phyloP scores from a whole-genome alignment of 2,888 invertebrate genomes.

The Drosophila borealis region DNA sequence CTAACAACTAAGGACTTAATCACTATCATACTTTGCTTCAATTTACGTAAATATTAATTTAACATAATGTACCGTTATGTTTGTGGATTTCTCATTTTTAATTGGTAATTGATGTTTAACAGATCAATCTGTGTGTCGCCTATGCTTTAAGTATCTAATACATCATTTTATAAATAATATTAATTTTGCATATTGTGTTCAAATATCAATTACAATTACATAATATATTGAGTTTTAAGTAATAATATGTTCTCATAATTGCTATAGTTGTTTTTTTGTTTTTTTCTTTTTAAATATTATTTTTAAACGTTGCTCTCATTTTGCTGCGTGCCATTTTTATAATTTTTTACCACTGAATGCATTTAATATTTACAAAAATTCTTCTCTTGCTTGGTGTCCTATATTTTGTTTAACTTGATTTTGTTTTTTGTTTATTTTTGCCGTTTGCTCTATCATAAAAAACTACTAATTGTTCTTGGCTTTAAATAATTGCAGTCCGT shows the following conservation, averaged over 20 bases:
- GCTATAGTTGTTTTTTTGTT: constrained; percentile 75
- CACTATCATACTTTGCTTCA: constrained; percentile 58
- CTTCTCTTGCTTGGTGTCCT: constrained; percentile 39
- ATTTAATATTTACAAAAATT: constrained; percentile 54
- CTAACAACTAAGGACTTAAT: constrained; percentile 66
- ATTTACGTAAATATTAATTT: constrained; percentile 60
- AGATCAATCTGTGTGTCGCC: constrained; percentile 54
- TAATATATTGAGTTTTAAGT: constrained; percentile 54
- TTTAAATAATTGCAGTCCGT: constrained; percentile 14
- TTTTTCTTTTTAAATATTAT: constrained; percentile 58
- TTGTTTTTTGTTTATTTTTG: background rate
- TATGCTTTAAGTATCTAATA: constrained; percentile 53
- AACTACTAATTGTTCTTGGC: constrained; percentile 44
- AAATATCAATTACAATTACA: constrained; percentile 57
- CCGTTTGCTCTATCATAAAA: constrained; percentile 22
- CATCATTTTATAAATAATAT: constrained; percentile 60
- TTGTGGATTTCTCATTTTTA: constrained; percentile 47
- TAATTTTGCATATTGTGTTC: constrained; percentile 53
- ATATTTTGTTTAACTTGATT: constrained; percentile 30
- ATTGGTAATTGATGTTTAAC: constrained; percentile 68
- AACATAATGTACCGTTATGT: constrained; percentile 65
- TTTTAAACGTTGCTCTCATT: constrained; percentile 53
- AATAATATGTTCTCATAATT: constrained; percentile 79
- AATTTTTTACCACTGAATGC: constrained; percentile 36
- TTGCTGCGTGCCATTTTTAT: constrained; percentile 31